Evolutionary conservation across 2,888 invertebrate species (phyloP).

Genomic region (Machimus rusticus): DNA sequence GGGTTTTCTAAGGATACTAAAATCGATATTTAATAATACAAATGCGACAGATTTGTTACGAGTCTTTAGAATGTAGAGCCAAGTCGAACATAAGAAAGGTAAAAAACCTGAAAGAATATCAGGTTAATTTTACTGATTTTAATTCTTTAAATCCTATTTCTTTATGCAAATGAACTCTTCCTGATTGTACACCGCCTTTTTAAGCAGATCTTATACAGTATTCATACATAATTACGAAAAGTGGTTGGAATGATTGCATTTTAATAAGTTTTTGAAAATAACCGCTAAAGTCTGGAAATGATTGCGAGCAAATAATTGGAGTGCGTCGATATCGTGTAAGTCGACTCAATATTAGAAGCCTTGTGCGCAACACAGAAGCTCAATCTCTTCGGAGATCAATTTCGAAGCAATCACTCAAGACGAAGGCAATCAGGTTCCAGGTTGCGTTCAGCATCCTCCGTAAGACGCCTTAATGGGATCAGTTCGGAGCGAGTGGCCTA

Average conservation of each 20-base stretch:
- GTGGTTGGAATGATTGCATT: background rate
- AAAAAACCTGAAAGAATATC: too few relatives aligned
- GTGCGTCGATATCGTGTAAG: background rate
- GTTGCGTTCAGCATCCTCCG: conserved; percentile 1
- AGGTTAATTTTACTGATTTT: too few relatives aligned
- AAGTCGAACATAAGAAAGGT: too few relatives aligned
- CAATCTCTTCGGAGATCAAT: background rate
- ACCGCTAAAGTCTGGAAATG: background rate
- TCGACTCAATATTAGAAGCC: background rate
- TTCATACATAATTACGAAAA: background rate
- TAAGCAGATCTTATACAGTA: background rate
- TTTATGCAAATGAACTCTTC: background rate
- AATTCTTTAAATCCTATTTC: background rate
- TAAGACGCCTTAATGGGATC: conserved; percentile 8
- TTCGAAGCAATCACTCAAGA: background rate
- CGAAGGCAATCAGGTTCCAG: conserved; percentile 5
- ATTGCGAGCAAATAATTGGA: background rate
- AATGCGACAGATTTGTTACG: too few relatives aligned
- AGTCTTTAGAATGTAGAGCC: too few relatives aligned
- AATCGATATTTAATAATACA: too few relatives aligned
- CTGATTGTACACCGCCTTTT: background rate
- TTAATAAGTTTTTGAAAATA: background rate
- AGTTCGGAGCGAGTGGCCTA: background rate
- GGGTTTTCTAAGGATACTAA: too few relatives aligned
- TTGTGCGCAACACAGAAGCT: conserved; percentile 25